Percentiles rank a stretch among this genome's conserved stretches.
phyloP scores from a whole-genome alignment of 2,888 invertebrate genomes.

The Spisula solida region DNA sequence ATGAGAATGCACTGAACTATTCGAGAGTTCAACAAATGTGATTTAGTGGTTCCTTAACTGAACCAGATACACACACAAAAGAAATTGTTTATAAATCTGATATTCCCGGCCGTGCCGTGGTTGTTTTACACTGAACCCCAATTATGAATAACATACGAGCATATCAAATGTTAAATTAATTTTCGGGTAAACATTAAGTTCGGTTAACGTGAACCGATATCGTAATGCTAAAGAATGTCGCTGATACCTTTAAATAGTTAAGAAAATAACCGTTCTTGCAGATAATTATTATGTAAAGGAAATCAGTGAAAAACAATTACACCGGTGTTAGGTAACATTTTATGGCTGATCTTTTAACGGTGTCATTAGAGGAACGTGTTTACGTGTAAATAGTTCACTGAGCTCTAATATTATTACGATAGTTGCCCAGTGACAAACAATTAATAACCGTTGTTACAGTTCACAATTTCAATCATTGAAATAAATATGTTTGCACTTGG shows the following conservation, averaged over 20 bases:
- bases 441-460: too few species aligned
- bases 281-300: neutral
- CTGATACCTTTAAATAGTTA: neutral
- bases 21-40: too few species aligned
- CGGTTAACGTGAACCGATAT: neutral
- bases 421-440: too few species aligned
- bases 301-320: conserved; percentile 4
- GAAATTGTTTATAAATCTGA: neutral
- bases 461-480: too few species aligned
- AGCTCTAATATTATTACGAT: too few species aligned
- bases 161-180: neutral
- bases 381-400: neutral
- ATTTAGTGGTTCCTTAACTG: too few species aligned
- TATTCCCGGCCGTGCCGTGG: neutral
- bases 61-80: neutral
- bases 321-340: neutral
- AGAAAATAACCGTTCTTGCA: neutral
- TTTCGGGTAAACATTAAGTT: neutral
- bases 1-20: neutral
- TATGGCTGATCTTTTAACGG: neutral
- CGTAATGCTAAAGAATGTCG: neutral
- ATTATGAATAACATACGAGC: neutral
- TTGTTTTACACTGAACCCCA: neutral
- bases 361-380: neutral
- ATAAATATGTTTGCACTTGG: too few species aligned